These are phyloP conservation scores for Alloplasta piceator DNA, from an alignment of 2,888 invertebrate genomes.

Conservation along the genomic window DNA sequence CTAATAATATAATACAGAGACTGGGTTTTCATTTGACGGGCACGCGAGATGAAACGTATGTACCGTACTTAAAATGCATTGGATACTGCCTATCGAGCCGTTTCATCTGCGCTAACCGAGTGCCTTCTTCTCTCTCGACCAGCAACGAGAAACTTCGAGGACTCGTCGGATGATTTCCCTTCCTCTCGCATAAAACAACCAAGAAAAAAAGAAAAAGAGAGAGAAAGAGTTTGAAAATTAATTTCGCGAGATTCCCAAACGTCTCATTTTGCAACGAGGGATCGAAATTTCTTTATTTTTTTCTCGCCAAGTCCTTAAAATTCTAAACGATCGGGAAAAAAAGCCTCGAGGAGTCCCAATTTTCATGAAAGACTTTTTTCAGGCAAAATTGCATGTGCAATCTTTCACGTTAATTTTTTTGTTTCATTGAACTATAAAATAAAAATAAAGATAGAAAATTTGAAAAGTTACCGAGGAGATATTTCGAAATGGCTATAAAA, in stretches of 20 bases:
- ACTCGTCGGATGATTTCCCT: constrained; percentile 44
- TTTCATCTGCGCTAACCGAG: constrained; percentile 74
- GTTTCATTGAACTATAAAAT: too few species aligned
- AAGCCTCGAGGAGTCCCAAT: too few species aligned
- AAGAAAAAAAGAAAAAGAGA: too few species aligned
- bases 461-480: too few species aligned
- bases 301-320: not conserved
- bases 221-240: constrained; percentile 49
- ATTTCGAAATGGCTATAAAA: too few species aligned
- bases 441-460: too few species aligned
- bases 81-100: constrained; percentile 78
- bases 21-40: constrained; percentile 24
- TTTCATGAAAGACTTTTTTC: too few species aligned
- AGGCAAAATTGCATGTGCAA: too few species aligned
- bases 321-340: not conserved
- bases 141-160: constrained; percentile 40
- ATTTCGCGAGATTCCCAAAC: constrained; percentile 40
- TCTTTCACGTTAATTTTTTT: too few species aligned
- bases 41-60: constrained; percentile 51
- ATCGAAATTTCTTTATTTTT: not conserved
- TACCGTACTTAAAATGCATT: constrained; percentile 81
- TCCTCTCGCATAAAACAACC: not conserved
- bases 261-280: not conserved
- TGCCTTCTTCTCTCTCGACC: constrained; percentile 44
- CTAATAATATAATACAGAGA: too few species aligned